Conservation (phyloP, 2,113 vertebrate species). For the Scomber scombrus region DNA sequence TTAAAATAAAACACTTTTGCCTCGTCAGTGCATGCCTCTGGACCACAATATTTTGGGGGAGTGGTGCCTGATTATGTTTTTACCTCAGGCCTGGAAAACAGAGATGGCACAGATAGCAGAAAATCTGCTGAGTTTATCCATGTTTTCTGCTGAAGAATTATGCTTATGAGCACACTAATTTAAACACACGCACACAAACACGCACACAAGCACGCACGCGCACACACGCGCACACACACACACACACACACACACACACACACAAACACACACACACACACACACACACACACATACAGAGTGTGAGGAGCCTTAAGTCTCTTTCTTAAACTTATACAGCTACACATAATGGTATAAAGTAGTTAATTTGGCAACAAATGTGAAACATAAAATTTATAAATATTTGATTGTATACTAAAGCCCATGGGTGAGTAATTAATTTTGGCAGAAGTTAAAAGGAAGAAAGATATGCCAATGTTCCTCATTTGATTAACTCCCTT, state of each 20-base stretch:
- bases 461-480: slow-evolving; percentile 57
- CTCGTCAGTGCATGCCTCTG: slow-evolving; percentile 5
- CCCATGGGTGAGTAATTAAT: slow-evolving; percentile 30
- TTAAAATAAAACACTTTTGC: neutral
- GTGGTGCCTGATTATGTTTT: slow-evolving; percentile 1
- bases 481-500: slow-evolving; percentile 66
- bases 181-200: slow-evolving; percentile 28
- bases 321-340: slow-evolving; percentile 19
- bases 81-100: neutral
- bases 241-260: slow-evolving; percentile 27
- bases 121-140: slow-evolving; percentile 19
- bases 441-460: slow-evolving; percentile 58
- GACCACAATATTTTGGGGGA: neutral
- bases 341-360: slow-evolving; percentile 30
- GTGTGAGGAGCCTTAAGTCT: slow-evolving; percentile 26
- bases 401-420: slow-evolving; percentile 38
- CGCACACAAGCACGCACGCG: too few species aligned
- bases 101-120: slow-evolving; percentile 19
- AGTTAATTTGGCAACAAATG: slow-evolving; percentile 61
- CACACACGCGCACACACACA: slow-evolving; percentile 15
- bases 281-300: slow-evolving; percentile 15
- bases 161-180: slow-evolving; percentile 28
- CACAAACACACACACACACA: slow-evolving; percentile 4
- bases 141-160: slow-evolving; percentile 24
- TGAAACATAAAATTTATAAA: slow-evolving; percentile 43